A percentile compares a stretch with the other conserved stretches of the same genome.
Conservation (phyloP, 2,888 invertebrate species). For the Hypercompe scribonia region DNA sequence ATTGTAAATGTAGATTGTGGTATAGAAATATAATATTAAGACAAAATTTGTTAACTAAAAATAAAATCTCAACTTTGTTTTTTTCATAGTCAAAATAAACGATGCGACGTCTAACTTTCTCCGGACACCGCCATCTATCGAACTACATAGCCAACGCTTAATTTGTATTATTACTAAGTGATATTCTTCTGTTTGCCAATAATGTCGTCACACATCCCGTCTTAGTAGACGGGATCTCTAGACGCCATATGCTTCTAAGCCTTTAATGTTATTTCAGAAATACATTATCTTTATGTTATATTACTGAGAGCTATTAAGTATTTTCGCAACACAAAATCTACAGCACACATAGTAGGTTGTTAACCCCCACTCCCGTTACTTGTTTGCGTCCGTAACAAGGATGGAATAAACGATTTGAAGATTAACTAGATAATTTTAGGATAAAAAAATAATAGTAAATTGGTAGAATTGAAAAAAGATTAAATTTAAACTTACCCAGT, state of each 20-base stretch:
- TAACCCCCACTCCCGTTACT: conserved; percentile 46
- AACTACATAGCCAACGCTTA: background rate
- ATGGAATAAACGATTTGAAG: too few relatives aligned
- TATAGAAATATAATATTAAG: background rate
- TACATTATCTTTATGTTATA: background rate
- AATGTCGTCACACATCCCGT: background rate
- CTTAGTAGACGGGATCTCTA: too few relatives aligned
- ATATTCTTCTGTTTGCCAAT: background rate
- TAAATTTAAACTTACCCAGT: too few relatives aligned
- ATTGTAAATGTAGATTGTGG: background rate
- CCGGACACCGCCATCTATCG: background rate
- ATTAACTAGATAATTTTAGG: too few relatives aligned
- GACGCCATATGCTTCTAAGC: background rate
- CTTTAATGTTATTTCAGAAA: background rate
- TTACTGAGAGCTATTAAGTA: background rate
- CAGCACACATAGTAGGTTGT: conserved; percentile 33
- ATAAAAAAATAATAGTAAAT: too few relatives aligned
- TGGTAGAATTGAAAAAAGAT: too few relatives aligned
- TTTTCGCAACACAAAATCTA: conserved; percentile 24
- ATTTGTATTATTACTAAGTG: background rate
- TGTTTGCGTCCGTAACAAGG: conserved; percentile 6
- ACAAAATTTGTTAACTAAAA: background rate
- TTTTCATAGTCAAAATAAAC: background rate
- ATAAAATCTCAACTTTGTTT: background rate
- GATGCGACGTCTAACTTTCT: background rate